Conservation (phyloP, 2,113 vertebrate species). For the Etheostoma cragini region DNA sequence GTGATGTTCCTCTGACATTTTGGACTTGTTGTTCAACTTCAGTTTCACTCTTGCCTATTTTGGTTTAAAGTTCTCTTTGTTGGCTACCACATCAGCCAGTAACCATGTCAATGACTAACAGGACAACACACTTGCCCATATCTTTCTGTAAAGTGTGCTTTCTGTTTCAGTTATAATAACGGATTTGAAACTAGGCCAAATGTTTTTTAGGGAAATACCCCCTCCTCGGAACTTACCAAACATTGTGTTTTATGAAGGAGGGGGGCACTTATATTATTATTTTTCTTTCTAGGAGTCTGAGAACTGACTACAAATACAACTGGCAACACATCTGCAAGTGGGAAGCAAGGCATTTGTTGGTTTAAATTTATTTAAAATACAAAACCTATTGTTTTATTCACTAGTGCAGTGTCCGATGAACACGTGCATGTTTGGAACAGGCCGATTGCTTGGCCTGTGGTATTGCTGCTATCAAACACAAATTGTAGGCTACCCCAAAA, state of each 20-base stretch:
- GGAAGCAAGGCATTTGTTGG: not conserved
- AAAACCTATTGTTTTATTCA: not conserved
- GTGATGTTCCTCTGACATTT: not conserved
- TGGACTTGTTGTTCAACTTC: not conserved
- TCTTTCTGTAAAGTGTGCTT: not conserved
- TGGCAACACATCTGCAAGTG: not conserved
- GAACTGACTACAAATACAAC: not conserved
- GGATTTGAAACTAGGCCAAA: slow-evolving; percentile 18
- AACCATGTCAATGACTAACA: slow-evolving; percentile 26
- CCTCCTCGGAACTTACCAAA: not conserved
- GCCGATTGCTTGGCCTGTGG: too few relatives aligned
- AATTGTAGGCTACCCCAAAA: too few relatives aligned
- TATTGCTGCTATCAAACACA: too few relatives aligned
- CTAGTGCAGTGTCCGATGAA: too few relatives aligned
- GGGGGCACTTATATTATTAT: too few relatives aligned
- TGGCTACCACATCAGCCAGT: not conserved
- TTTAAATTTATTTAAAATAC: slow-evolving; percentile 14
- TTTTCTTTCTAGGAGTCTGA: not conserved
- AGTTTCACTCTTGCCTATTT: slow-evolving; percentile 17
- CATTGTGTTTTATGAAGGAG: not conserved
- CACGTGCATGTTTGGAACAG: too few relatives aligned
- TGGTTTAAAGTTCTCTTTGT: not conserved
- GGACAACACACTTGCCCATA: not conserved
- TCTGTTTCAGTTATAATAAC: slow-evolving; percentile 34
- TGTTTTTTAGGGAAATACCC: not conserved